Conservation (phyloP, 2,797 vertebrate species). For the Epinephelus malabaricus region DNA sequence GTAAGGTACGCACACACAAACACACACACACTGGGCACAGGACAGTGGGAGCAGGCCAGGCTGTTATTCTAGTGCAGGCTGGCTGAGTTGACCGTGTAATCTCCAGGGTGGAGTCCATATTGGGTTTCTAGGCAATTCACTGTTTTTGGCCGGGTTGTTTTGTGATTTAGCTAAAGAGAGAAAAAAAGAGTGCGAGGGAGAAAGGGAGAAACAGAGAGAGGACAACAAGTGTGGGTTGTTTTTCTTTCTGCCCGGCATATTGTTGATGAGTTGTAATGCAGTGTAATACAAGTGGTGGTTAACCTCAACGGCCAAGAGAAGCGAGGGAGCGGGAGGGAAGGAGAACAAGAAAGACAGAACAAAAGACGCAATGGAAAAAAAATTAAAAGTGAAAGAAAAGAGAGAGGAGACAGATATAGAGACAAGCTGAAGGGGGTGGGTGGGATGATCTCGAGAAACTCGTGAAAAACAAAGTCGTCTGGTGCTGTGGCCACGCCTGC, state of each 20-base stretch:
- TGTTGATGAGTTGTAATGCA: slow-evolving; percentile 84
- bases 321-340: slow-evolving; percentile 22
- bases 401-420: slow-evolving; percentile 35
- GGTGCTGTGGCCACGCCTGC: slow-evolving; percentile 25
- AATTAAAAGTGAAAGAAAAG: slow-evolving; percentile 5
- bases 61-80: slow-evolving; percentile 85
- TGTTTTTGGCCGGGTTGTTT: slow-evolving; percentile 78
- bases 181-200: slow-evolving; percentile 58
- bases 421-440: slow-evolving; percentile 23
- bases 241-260: slow-evolving; percentile 67
- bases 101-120: slow-evolving; percentile 87
- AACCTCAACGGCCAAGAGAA: slow-evolving; percentile 80
- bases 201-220: slow-evolving; percentile 53
- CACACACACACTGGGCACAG: slow-evolving; percentile 46
- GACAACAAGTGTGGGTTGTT: slow-evolving; percentile 68
- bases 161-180: slow-evolving; percentile 74
- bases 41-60: slow-evolving; percentile 73
- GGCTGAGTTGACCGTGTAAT: slow-evolving; percentile 83
- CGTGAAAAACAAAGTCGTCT: slow-evolving; percentile 40
- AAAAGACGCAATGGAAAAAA: slow-evolving; percentile 30
- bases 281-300: slow-evolving; percentile 88
- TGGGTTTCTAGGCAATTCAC: slow-evolving; percentile 84
- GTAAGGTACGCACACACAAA: slow-evolving; percentile 11
- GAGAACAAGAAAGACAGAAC: slow-evolving; percentile 31
- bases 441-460: slow-evolving; percentile 14